These are phyloP conservation scores for Rhinopithecus roxellana DNA, from an alignment of 2,113 vertebrate genomes.

Conservation along the genomic window DNA sequence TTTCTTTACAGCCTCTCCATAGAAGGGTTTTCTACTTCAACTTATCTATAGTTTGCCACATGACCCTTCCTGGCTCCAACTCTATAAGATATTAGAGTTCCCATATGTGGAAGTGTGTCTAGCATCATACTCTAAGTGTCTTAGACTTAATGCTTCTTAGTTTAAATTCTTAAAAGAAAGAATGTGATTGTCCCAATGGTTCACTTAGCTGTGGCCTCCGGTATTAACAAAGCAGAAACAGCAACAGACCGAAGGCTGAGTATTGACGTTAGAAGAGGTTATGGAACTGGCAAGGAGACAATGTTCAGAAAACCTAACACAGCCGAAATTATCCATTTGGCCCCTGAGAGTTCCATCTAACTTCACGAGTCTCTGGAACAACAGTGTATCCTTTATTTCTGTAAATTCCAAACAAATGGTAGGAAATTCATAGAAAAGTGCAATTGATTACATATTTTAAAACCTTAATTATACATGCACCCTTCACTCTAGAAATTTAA, in stretches of 20 bases:
- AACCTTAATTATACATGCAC: background rate
- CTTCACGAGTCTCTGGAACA: background rate
- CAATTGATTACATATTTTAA: background rate
- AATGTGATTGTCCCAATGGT: background rate
- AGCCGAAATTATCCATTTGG: background rate
- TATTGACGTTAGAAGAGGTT: background rate
- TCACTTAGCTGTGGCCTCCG: background rate
- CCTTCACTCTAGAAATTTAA: background rate
- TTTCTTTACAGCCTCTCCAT: background rate
- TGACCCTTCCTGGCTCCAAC: background rate
- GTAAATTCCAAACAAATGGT: background rate
- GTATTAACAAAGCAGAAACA: background rate
- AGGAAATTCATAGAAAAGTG: background rate
- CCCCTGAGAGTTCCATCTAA: background rate
- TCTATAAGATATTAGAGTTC: background rate
- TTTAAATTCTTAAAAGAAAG: slow-evolving; percentile 37
- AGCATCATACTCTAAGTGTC: background rate
- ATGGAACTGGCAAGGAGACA: background rate
- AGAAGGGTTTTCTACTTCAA: background rate
- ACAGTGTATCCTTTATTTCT: background rate
- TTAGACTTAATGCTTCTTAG: background rate
- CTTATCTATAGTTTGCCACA: background rate
- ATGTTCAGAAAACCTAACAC: background rate
- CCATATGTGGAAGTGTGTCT: background rate
- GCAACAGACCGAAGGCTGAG: background rate